Evolutionary conservation across 2,888 invertebrate species (phyloP), one percentile per base, ranked within the genome.

Genomic region (Anoncus sp.): DNA sequence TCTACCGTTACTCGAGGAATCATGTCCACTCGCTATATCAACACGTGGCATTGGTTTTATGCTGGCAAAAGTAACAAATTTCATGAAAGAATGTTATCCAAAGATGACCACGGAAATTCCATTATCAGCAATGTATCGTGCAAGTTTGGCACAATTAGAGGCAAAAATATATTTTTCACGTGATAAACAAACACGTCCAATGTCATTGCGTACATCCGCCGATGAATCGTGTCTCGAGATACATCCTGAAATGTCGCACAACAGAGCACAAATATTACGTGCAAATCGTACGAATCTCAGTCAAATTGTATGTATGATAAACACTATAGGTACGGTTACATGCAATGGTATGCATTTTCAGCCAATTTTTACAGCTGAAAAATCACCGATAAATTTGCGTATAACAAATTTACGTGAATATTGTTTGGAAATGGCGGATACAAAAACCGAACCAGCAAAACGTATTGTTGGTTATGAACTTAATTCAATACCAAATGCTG

Each of bases 21-120:
- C 38, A 6, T 38, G 65, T n/a, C 65, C 65, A 1, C n/a, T 65
- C 10, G 35, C 65, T 3, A 40, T 65, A 9, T 65, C 51, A n/a
- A 65, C 65, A 14, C 22, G 65, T 35, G 65, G 65, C 22, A 65
- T 65, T 9, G 65, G 65, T 24, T 65, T 65, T 22, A 65, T 65
- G 65, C 51, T 65, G 1, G 49, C 65, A n/a, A 65, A 65, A 38
- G 65, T 65, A 9, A 65, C 65, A 9, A 51, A 18, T 1, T 65
- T 49, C 20, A 47, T 66, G 27, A 66, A 53, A 14, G 66, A 55
- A 1, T 66, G 66, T 9, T 66, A 43, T 66, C 66, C 66, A 12
- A 66, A 43, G 16, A n/a, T 66, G 12, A 53, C 14, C 7, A 4
- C 20, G 16, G 24, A 53, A 4, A 53, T 55, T 16, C 66, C 66